A percentile compares a stretch with the other conserved stretches of the same genome.
Evolutionary conservation across 2,113 vertebrate genomes (phyloP).

Genomic region (Amphilophus citrinellus): DNA sequence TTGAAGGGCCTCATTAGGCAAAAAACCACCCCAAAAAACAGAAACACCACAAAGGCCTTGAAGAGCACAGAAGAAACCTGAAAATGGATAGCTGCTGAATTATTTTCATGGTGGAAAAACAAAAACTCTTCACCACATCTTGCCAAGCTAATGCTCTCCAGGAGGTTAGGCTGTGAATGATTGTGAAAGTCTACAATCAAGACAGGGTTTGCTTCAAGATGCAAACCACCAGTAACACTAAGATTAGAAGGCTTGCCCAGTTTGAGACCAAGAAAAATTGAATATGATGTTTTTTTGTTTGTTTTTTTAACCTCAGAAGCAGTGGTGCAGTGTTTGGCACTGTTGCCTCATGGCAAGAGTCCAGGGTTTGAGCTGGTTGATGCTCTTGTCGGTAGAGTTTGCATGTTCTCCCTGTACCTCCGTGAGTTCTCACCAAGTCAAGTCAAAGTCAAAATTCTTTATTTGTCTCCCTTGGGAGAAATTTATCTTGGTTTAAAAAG

Average conservation of each 20-base stretch:
- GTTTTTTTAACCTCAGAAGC: neutral
- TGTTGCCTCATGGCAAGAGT: neutral
- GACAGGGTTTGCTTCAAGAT: neutral
- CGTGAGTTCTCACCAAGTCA: neutral
- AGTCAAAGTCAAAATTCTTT: too few relatives aligned
- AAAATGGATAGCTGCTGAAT: neutral
- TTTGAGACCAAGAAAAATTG: neutral
- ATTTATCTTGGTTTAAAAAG: too few relatives aligned
- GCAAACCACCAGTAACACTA: neutral
- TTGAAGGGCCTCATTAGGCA: slow-evolving; percentile 2
- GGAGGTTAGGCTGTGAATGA: neutral
- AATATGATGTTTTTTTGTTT: neutral
- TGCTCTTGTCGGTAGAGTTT: too few relatives aligned
- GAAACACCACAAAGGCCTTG: neutral
- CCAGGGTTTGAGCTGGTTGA: neutral
- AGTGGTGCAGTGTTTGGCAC: neutral
- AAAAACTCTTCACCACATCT: neutral
- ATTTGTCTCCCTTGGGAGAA: too few relatives aligned
- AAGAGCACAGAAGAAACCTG: neutral
- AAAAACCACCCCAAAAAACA: neutral
- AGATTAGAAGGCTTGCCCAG: neutral
- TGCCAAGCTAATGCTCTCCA: neutral
- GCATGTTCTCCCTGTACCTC: neutral
- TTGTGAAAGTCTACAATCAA: neutral
- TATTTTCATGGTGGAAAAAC: neutral